phyloP scores from a whole-genome alignment of 2,888 invertebrate species.

The Meiosimyza platycephala region DNA sequence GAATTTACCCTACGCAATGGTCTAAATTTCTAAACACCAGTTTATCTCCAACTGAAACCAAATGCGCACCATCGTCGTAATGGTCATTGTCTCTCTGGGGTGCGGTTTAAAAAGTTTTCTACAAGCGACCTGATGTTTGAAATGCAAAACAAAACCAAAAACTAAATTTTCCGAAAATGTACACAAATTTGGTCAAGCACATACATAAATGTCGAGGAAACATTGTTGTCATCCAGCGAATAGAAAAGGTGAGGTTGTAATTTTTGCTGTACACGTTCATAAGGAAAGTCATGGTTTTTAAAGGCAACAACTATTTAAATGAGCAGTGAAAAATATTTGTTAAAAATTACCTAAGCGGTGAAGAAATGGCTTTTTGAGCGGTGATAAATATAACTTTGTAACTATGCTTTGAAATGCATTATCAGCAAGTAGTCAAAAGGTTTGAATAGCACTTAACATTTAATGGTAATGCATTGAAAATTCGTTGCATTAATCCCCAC shows the following conservation, averaged over 20 bases:
- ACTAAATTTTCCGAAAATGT: background rate
- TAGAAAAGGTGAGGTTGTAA: no score
- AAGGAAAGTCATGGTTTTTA: no score
- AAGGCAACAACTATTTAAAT: background rate
- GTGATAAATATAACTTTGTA: background rate
- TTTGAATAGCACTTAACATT: background rate
- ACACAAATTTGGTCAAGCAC: constrained; percentile 8
- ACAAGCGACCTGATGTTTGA: constrained; percentile 22
- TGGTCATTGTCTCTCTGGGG: constrained; percentile 44
- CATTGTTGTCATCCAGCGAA: background rate
- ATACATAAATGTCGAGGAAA: background rate
- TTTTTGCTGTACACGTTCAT: no score
- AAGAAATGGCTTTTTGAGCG: background rate
- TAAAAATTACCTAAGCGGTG: background rate
- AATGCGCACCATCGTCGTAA: constrained; percentile 21
- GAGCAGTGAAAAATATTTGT: background rate
- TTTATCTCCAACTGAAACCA: constrained; percentile 26
- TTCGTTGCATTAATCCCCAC: no score
- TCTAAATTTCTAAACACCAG: constrained; percentile 22
- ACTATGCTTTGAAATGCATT: background rate
- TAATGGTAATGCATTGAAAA: background rate
- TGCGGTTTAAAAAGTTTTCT: constrained; percentile 43
- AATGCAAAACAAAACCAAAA: constrained; percentile 7
- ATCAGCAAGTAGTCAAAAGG: no score
- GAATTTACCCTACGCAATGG: constrained; percentile 22